These are phyloP conservation scores for Dolichotis patagonum DNA, from an alignment of 2,113 vertebrate genomes.

Conservation along the genomic window DNA sequence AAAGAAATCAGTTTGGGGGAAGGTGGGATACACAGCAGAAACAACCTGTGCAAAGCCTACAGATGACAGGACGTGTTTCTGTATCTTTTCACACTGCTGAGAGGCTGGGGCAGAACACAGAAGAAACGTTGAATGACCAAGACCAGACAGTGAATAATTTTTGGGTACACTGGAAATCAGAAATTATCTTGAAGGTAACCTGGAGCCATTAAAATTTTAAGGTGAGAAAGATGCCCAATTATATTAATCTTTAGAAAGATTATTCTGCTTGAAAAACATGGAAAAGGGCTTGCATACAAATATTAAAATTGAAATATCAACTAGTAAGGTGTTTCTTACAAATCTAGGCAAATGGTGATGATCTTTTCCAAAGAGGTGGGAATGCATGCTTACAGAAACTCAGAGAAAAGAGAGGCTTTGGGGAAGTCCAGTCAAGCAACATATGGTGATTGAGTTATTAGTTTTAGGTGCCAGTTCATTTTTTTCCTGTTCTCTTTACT, in stretches of 20 bases:
- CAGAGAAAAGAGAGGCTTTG: neutral
- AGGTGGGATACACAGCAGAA: neutral
- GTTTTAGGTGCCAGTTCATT: neutral
- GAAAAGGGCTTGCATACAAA: neutral
- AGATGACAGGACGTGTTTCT: neutral
- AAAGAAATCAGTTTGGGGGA: neutral
- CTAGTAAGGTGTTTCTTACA: neutral
- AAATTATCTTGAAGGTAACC: neutral
- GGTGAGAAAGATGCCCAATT: neutral
- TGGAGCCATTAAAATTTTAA: neutral
- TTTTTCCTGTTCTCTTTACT: neutral
- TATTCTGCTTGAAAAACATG: neutral
- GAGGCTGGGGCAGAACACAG: neutral
- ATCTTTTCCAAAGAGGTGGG: neutral
- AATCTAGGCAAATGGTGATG: neutral
- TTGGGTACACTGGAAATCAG: accelerated
- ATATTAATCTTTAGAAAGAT: neutral
- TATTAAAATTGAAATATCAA: neutral
- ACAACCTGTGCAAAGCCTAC: neutral
- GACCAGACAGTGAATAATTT: neutral
- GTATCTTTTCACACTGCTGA: neutral
- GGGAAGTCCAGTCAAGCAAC: neutral
- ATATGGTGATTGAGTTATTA: neutral
- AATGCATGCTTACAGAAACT: neutral
- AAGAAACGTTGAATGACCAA: neutral